Evolutionary conservation across 2,113 vertebrate genomes (phyloP), one percentile per base, ranked within the genome.

Genomic region (Rousettus leschenaultii): DNA sequence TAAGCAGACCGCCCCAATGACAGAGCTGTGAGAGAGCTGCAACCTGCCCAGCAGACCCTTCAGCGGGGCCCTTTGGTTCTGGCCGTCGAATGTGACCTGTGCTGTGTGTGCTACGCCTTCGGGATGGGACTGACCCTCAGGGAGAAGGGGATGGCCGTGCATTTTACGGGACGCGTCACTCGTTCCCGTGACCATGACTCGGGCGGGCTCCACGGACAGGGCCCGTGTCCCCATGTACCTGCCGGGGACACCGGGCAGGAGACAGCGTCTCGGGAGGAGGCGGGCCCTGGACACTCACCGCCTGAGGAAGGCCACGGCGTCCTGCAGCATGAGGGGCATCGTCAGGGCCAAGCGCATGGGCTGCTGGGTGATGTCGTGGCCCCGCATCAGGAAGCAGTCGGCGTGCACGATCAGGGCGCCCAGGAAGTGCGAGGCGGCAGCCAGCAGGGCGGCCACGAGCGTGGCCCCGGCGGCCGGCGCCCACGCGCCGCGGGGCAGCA

Each of bases 331-430:
- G 71, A 98, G 98, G 0, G 94, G 19, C 0, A 98, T 97, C 7
- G 99, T 91, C 2, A 98, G 98, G 5, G 98, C 97, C 43, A 98
- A 40, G 16, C 96, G 96, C 98, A 99, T 98, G n/a, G 99, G 99
- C 96, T 99, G 99, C 93, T 99, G 98, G 0, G 99, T 95, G 86
- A 99, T 97, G 12, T 98, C 97, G 2, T 98, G 97, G 94, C 99
- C 98, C 87, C 98, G 98, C 99, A 99, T 99, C 79, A 99, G 91
- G 70, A 99, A 99, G 96, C 99, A 99, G 97, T 99, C 99, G 97
- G 99, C 99, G 35, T 98, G 98, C 5, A 59, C 89, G 21, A 99
- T 61, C 79, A 99, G 97, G n/a, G 94, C 80, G 2, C 99, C 99
- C 4, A 98, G 96, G 7, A 98, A 59, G 48, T 88, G 98, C 98